Conservation (phyloP, 2,888 invertebrate species). For the Cancer borealis region DNA sequence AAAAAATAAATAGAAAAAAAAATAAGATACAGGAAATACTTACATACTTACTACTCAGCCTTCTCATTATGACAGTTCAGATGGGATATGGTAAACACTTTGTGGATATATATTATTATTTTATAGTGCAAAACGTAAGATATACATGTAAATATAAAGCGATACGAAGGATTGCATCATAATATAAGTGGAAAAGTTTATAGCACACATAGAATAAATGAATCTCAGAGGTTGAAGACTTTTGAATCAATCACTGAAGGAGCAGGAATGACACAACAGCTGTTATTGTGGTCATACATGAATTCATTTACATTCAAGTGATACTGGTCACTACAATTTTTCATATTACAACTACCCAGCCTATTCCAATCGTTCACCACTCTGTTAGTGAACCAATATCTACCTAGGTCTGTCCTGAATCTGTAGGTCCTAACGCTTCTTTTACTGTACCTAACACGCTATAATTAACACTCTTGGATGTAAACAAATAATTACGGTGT, state of each 20-base stretch:
- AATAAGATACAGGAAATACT: not conserved
- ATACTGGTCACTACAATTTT: too few relatives aligned
- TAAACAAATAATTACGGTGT: too few relatives aligned
- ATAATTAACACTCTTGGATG: too few relatives aligned
- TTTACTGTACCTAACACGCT: too few relatives aligned
- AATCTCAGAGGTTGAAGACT: too few relatives aligned
- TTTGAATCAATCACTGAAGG: not conserved
- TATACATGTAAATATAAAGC: not conserved
- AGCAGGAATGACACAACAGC: not conserved
- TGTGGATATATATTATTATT: not conserved
- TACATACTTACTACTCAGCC: not conserved
- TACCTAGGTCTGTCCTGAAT: too few relatives aligned
- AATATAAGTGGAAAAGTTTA: constrained; percentile 9
- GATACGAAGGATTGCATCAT: not conserved
- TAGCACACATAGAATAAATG: not conserved
- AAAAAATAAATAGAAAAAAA: too few relatives aligned
- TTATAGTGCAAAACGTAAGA: constrained; percentile 36
- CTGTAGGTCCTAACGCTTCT: too few relatives aligned
- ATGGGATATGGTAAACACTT: not conserved
- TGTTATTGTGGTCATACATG: not conserved
- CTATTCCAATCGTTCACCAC: too few relatives aligned
- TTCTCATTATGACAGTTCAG: not conserved
- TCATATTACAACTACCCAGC: not conserved
- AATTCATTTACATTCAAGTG: too few relatives aligned
- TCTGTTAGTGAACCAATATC: too few relatives aligned